Evolutionary conservation across 2,113 vertebrate genomes (phyloP).

Genomic region (Aspidoscelis tigris): DNA sequence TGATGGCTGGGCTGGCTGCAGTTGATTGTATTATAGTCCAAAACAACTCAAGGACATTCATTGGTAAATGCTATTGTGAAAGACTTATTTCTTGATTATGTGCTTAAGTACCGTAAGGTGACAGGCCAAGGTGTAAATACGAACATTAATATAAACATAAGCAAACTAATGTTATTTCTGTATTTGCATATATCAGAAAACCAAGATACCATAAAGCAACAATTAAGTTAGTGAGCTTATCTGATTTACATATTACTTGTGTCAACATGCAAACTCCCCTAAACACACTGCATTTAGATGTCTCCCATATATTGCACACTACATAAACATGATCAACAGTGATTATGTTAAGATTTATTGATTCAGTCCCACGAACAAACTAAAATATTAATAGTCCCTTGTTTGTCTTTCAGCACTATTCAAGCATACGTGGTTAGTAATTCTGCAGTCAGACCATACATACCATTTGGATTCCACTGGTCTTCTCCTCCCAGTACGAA

Average conservation of each 20-base stretch:
- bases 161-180: neutral
- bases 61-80: no score
- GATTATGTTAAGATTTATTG: neutral
- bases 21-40: no score
- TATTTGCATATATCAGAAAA: neutral
- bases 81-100: no score
- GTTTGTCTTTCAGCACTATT: neutral
- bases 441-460: conserved; percentile 43
- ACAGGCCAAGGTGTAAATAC: no score
- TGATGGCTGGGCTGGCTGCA: no score
- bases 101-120: no score
- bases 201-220: no score
- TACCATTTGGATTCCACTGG: conserved; percentile 99
- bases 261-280: no score
- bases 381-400: neutral
- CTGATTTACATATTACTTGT: no score
- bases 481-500: conserved; percentile 97
- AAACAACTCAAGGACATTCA: no score
- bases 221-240: no score
- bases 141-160: no score
- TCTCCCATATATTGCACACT: neutral
- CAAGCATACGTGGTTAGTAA: conserved; percentile 26
- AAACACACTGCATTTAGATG: neutral
- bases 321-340: neutral
- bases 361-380: neutral